Base-by-base conservation (phyloP, 2,797 vertebrate genomes). In the Limosa lapponica region DNA sequence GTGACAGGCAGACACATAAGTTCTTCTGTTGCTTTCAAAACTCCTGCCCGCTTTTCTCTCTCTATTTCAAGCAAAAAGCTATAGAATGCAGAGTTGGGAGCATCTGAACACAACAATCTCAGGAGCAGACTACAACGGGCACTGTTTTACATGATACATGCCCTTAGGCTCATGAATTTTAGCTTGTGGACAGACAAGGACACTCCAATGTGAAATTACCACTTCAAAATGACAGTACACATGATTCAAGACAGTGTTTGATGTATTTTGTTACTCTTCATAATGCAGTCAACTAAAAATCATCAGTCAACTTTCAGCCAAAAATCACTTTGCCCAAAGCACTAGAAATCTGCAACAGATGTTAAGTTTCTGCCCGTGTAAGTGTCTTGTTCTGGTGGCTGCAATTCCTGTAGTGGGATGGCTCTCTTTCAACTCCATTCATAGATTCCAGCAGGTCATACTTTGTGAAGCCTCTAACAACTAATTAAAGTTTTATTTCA, bases 401-500 rank as follows among this genome's bases (percentile, higher is more conserved):
- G 67, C 72, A 95, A 19, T 93, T 91, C 73, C 71, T 90, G 41
- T n/a, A 96, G 78, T 95, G 57, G 80, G 82, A 88, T 82, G 87
- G 83, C 77, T 87, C 44, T 24, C 57, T 51, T 94, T 92, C 90
- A 92, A 79, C n/a, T 94, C 86, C 86, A 74, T 93, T 96, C 92
- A 43, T 86, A 57, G 3, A 3, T 93, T 97, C 91, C 87, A 96
- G 82, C 65, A 97, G 97, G 96, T 93, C 96, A 90, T 97, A 96
- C 39, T 97, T 97, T 83, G 78, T 87, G 74, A 97, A 97, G 87
- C 83, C 82, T 96, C 93, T 94, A 96, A 93, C 79, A 93, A 96
- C 90, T 92, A 97, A 97, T 97, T 98, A 96, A 97, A 97, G 70
- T 98, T 98, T 97, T 87, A 95, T 97, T 97, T 97, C 95, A 96